Base-by-base conservation (phyloP, 2,888 invertebrate species). In the Tachina lurida region DNA sequence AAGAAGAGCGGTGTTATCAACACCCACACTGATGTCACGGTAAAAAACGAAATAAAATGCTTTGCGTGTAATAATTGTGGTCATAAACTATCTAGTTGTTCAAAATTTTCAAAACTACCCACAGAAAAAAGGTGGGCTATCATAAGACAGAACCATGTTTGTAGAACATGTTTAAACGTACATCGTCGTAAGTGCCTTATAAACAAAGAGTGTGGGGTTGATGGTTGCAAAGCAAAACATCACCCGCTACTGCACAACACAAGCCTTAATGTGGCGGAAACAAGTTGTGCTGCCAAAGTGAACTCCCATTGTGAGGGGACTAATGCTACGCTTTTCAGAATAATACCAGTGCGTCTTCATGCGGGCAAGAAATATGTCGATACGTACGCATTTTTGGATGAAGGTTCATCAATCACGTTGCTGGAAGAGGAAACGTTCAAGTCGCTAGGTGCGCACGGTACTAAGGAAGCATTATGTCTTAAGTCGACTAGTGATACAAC, bases 201-300 rank as follows among this genome's bases (percentile, higher is more conserved):
- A 2, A 56, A 78, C 9, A 78, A 17, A n/a, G 52, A 43, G 0
- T 79, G 75, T 15, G 70, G 79, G 2, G 19, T 79, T 10, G 75
- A 79, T 3, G 63, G 54, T n/a, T 79, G 71, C 41, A 78, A 17
- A 5, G 75, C 75, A n/a, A 84, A 84, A 31, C 79, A 70, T 47
- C 73, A 84, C 19, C 78, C 56, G 7, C n/a, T 47, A 45, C n/a
- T 84, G n/a, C 74, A 78, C 41, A 78, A 62, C 1, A 49, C 15
- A n/a, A 60, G n/a, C n/a, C 41, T 39, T 39, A 9, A 17, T 31
- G 31, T 31, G 0, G 3, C 2, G 4, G 31, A 12, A 8, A 3
- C 22, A 1, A 17, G 7, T 12, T 13, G 13, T 13, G 43, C 47
- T 22, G 73, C 58, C 10, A 58, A 19, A 10, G 60, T 78, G 15